Percentiles rank a stretch among this genome's conserved stretches.
These are phyloP conservation scores for Calliphora vomitoria DNA, from an alignment of 2,888 invertebrate genomes.

Conservation along the genomic window DNA sequence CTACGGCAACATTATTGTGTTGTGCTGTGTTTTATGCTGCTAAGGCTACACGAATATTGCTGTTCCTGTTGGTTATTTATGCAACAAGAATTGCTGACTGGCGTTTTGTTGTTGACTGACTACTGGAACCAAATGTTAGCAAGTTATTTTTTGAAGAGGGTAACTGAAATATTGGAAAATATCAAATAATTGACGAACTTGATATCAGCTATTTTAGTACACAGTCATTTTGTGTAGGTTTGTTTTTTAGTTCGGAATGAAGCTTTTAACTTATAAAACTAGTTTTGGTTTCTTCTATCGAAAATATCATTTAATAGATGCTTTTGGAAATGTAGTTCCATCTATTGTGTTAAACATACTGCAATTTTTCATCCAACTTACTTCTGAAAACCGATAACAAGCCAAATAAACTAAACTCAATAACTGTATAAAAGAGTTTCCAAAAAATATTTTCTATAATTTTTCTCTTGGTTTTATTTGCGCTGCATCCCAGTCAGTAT, in stretches of 20 bases:
- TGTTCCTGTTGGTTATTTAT: slow-evolving; percentile 6
- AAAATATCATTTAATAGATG: too few species aligned
- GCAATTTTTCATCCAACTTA: not conserved
- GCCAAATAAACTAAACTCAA: slow-evolving; percentile 28
- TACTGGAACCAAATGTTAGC: slow-evolving; percentile 8
- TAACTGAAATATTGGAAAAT: not conserved
- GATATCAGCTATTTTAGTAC: not conserved
- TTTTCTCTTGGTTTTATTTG: slow-evolving; percentile 20
- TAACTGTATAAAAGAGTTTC: slow-evolving; percentile 22
- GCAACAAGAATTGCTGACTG: slow-evolving; percentile 23
- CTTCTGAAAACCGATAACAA: not conserved
- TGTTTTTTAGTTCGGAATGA: not conserved
- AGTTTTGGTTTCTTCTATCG: too few species aligned
- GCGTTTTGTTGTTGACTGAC: slow-evolving; percentile 16
- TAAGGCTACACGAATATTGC: slow-evolving; percentile 20
- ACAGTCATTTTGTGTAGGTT: too few species aligned
- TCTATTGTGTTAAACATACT: not conserved
- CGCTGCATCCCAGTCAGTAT: slow-evolving; percentile 15
- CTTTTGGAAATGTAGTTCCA: too few species aligned
- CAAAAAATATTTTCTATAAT: slow-evolving; percentile 16
- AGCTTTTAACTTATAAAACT: too few species aligned
- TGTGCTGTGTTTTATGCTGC: slow-evolving; percentile 36
- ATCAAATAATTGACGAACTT: not conserved
- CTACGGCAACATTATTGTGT: slow-evolving; percentile 51
- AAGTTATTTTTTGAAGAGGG: not conserved